Base-by-base conservation (phyloP, 2,888 invertebrate genomes). In the Eupithecia abbreviata region DNA sequence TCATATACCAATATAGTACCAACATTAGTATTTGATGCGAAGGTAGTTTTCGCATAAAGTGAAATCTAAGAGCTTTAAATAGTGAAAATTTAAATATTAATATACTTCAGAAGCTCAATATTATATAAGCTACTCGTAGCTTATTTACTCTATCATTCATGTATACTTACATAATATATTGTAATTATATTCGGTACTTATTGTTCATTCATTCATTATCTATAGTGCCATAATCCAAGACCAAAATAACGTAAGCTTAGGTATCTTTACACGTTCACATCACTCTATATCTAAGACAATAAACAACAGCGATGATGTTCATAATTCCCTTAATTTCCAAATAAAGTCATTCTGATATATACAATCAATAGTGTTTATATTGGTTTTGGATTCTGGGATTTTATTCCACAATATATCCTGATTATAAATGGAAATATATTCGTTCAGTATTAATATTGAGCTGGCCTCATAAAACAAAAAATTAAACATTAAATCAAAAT, bases 11-110 rank as follows among this genome's bases (percentile, higher is more conserved):
- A 80, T 80, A 73, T 79, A 77, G 90, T 66, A 66, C 13, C 18
- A 43, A 90, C 89, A 85, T 89, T 91, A 92, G 89, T 91, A 91
- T 91, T 91, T 88, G 85, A 89, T 90, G 93, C 92, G 93, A 88
- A 78, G 82, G 84, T 90, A 91, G 88, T 86, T 88, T 89, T 93
- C 91, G 93, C 90, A 90, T 90, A 82, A 90, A 89, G 93, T 91
- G 92, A 94, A 93, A 93, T 92, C 92, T 95, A 95, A 95, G 95
- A 95, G 95, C 95, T 95, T 95, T 95, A 95, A 95, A 94, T 95
- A 95, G 95, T 91, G 90, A 93, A 93, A 89, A 89, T 85, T 87
- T 89, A 89, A 92, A 91, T 92, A 90, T 45, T 91, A 90, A 92
- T 90, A 92, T 91, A 94, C 91, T 94, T 93, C 93, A 91, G 91